Conservation (phyloP, 1,140 invertebrate species). For the Drosophila insularis region DNA sequence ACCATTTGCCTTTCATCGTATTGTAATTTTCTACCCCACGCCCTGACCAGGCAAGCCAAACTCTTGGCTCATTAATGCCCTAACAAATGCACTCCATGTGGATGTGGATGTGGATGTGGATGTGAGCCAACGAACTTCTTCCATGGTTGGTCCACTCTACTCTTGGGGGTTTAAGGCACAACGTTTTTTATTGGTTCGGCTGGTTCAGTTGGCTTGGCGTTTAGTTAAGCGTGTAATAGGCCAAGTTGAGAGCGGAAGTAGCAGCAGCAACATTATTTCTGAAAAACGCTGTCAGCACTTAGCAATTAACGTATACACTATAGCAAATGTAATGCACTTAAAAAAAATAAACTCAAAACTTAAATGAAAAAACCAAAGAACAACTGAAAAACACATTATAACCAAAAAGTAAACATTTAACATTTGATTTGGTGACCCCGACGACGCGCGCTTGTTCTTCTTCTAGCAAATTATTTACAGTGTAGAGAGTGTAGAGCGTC, state of each 20-base stretch:
- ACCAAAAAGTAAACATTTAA: background rate
- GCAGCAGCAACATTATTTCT: slow-evolving; percentile 20
- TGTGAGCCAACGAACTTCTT: slow-evolving; percentile 40
- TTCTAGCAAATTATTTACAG: background rate
- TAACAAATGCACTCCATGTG: slow-evolving; percentile 31
- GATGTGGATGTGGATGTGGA: slow-evolving; percentile 25
- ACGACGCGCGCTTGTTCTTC: background rate
- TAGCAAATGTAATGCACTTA: background rate
- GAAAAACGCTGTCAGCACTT: slow-evolving; percentile 38
- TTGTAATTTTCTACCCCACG: slow-evolving; percentile 39
- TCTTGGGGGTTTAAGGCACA: background rate
- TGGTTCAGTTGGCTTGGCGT: slow-evolving; percentile 26
- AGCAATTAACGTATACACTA: slow-evolving; percentile 33
- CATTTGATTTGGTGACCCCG: slow-evolving; percentile 2
- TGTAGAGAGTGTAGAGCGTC: background rate
- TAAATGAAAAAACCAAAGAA: background rate
- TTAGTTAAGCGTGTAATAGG: slow-evolving; percentile 77
- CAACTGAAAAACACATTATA: too few species aligned
- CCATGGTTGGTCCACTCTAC: background rate
- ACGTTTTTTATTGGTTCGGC: slow-evolving; percentile 64
- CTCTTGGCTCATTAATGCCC: slow-evolving; percentile 60
- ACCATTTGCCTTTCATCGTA: slow-evolving; percentile 8
- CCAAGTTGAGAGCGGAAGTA: slow-evolving; percentile 54
- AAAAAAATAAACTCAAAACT: background rate
- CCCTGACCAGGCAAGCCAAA: slow-evolving; percentile 9